Evolutionary conservation across 53 echinoderm and acorn worm species (phyloP).

Genomic region (Stichopus horrens): DNA sequence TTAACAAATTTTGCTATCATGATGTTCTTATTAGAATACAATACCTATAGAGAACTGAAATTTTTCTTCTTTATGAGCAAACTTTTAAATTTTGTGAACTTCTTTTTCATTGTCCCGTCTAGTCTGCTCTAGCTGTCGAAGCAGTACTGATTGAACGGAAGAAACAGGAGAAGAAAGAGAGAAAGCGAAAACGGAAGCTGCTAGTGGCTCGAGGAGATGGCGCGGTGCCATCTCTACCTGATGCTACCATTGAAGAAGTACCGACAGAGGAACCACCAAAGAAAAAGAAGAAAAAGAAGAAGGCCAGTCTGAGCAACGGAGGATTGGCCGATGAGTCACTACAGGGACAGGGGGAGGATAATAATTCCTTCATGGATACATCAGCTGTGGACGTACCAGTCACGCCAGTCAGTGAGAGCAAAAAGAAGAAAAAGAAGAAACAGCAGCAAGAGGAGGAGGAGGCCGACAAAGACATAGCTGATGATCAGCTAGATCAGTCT

Average conservation of each 20-base stretch:
- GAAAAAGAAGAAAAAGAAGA: conserved; percentile 74
- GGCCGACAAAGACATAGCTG: neutral
- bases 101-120: neutral
- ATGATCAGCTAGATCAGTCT: conserved; percentile 35
- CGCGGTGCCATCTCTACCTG: conserved; percentile 18
- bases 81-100: neutral
- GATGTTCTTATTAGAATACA: no score
- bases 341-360: neutral
- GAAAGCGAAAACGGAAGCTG: conserved; percentile 37
- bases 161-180: conserved; percentile 79
- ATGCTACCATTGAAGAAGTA: conserved; percentile 51
- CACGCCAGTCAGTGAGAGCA: conserved; percentile 47
- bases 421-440: conserved; percentile 73
- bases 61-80: neutral
- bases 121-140: conserved; percentile 59
- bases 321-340: neutral
- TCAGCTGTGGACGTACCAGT: conserved; percentile 25
- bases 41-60: no score
- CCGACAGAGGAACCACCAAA: conserved; percentile 55
- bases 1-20: no score
- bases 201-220: conserved; percentile 11
- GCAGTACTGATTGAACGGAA: conserved; percentile 51
- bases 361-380: conserved; percentile 23
- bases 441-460: conserved; percentile 55
- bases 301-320: conserved; percentile 34